phyloP scores from a whole-genome alignment of 2,888 invertebrate species.

The Hemistola chrysoprasaria region DNA sequence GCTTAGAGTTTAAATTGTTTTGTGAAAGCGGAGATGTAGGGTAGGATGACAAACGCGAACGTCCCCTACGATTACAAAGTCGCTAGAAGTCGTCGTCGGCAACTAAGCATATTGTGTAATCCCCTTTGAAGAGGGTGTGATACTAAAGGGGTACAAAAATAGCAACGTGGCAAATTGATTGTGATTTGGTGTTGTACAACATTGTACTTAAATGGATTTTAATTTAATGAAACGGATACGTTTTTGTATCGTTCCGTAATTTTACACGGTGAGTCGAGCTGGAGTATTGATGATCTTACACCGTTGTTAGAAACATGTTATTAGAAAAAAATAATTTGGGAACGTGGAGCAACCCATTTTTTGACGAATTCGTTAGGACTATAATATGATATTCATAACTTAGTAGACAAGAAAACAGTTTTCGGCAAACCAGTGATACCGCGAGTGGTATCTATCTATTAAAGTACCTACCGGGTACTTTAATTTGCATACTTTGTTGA shows the following conservation, averaged over 20 bases:
- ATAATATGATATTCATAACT: no score
- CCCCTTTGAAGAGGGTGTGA: slow-evolving; percentile 41
- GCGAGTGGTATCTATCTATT: no score
- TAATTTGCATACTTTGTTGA: no score
- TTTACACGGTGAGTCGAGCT: slow-evolving; percentile 9
- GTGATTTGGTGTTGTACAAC: slow-evolving; percentile 60
- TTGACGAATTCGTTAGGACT: no score
- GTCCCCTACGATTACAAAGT: slow-evolving; percentile 74
- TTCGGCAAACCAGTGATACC: no score
- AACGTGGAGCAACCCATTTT: no score
- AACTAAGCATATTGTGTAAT: slow-evolving; percentile 74
- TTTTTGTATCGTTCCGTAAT: slow-evolving; percentile 29
- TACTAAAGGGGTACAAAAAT: slow-evolving; percentile 65
- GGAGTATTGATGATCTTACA: slow-evolving; percentile 6
- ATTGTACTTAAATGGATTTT: slow-evolving; percentile 56
- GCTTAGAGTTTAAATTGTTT: slow-evolving; percentile 31
- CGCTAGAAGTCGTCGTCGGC: slow-evolving; percentile 65
- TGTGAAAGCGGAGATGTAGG: slow-evolving; percentile 36
- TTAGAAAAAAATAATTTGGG: no score
- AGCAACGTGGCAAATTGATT: slow-evolving; percentile 73
- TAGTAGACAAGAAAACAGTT: no score
- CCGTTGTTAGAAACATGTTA: no score
- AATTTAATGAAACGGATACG: slow-evolving; percentile 54
- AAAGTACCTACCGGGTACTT: no score
- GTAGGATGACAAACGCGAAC: slow-evolving; percentile 71